Base-by-base conservation (phyloP, 1,140 invertebrate species). In the Rhynchophorus ferrugineus region DNA sequence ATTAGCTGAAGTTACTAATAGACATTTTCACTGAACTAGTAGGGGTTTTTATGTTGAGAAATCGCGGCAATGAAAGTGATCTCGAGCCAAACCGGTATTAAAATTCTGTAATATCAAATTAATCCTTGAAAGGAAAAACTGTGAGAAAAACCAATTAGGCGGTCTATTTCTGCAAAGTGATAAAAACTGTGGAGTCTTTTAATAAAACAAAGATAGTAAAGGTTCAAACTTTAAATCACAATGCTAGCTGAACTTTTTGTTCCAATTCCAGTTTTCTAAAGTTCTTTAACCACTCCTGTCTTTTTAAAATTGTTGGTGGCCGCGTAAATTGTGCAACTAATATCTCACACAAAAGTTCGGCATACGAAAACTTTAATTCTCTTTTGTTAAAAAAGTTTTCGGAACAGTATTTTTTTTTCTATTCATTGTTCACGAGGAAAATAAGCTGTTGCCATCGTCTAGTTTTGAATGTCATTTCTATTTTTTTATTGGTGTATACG, bases 221-320 rank as follows among this genome's bases (percentile, higher is more conserved):
- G 49, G 49, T 51, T 44, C 42, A 36, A 51, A 51, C 41, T 51
- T 51, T 51, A 51, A 44, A 37, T 51, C 49, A 44, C 49, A 51
- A 51, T 51, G 49, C 49, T 11, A 51, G 49, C 18, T 36, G 22
- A 44, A 51, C 41, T 44, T 51, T 51, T 51, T 51, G 33, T 36
- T 37, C 34, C 29, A 19, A 44, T 18, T 51, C 33, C 33, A 51
- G 49, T 51, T 51, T 44, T 44, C 49, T 44, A 14, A 49, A 49
- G 18, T 42, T 49, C 37, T 41, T 39, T 6, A 41, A 49, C 37
- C 48, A 42, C 41, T 51, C 18, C 49, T 36, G 42, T 29, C 16
- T 34, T 49, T 51, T 44, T 51, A 49, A 49, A 49, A 49, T 49
- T 19, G 39, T 42, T 38, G 3, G 48, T 22, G 39, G 48, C 43